Evolutionary conservation across 2,797 vertebrate genomes (phyloP), one percentile per base, ranked within the genome.

Genomic region (Oreochromis mossambicus): DNA sequence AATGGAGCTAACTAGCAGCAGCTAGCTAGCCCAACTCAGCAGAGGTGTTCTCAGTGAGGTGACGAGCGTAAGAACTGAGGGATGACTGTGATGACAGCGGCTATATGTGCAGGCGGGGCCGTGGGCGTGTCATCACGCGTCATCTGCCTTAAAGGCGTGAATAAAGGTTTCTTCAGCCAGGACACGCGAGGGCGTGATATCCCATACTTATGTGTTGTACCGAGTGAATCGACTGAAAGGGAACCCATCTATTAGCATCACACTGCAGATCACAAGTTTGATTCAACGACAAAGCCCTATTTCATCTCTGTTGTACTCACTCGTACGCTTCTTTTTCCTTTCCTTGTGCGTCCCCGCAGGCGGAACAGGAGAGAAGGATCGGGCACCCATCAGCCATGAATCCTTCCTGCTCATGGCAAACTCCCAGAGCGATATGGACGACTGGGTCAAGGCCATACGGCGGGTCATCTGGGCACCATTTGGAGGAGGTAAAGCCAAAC

Each of bases 371-470:
- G 97, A 98, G 86, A 97, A 95, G 88, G 98, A 99, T 93, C 97
- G 98, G 76, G 95, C 96, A 3, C 95, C 97, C 1, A 94, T 97
- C 94, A 97, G 97, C 95, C 98, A 98, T 77, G 98, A 99, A 90
- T 97, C 97, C 87, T 97, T 98, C 91, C 96, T 99, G 84, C 97
- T 99, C 63, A 98, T 99, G 98, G 98, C 98, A 79, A 98, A 97
- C 95, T 97, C 98, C 79, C 98, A 98, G 96, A 97, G 95, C 1
- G 98, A 99, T 93, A 97, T 98, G 98, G 98, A 99, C 58, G 97
- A 98, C 93, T 99, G 98, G 98, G 98, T 99, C 91, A 98, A 98
- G 95, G 98, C 97, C 92, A 98, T 99, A 94, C 96, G 97, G 34
- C 94, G 97, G 83, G 98, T 98, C 96, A 98, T 98, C 95, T 98